Base-by-base conservation (phyloP, 2,888 invertebrate genomes). In the Latheticus oryzae region DNA sequence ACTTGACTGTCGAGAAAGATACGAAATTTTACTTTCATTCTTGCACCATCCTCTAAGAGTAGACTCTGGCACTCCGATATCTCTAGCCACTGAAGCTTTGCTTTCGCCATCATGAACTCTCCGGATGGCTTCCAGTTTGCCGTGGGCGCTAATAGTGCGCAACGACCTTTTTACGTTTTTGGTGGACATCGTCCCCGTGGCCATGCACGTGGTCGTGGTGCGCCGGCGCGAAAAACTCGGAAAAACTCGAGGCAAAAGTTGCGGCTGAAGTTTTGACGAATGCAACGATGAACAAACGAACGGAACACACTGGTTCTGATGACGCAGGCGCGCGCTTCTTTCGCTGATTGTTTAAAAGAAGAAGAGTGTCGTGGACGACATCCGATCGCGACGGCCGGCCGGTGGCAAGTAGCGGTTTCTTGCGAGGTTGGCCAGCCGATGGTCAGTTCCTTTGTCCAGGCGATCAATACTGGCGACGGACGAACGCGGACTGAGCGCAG, bases 31-130 rank as follows among this genome's bases (percentile, higher is more conserved):
- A 69, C 89, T 88, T 73, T 91, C 91, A 73, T 91, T 90, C 77
- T 93, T 93, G 79, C 92, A 93, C 93, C 93, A 93, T 55, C 93
- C 93, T 1, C 93, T 84, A 8, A 93, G 81, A 4, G 93, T 93
- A 1, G 91, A 92, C 77, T 93, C 93, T 0, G 93, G 92, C 9
- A 93, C 91, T 21, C 91, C 91, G 73, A 92, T 91, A 75, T 91
- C 90, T 1, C 92, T 83, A 1, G 92, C 92, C 1, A 93, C 92
- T 0, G 91, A 90, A 1, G 93, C 92, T 73, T 93, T 92, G 52
- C 90, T 90, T 76, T 92, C 91, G 43, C 92, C 92, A 75, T 89
- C 88, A 80, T 90, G 90, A 32, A 93, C 91, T 63, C 92, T 82
- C 69, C 89, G 86, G 66, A 93, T 90, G 23, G 92, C 91, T 71